These are phyloP conservation scores for Cryptus viduatorius DNA, from an alignment of 2,888 invertebrate genomes.

Conservation along the genomic window DNA sequence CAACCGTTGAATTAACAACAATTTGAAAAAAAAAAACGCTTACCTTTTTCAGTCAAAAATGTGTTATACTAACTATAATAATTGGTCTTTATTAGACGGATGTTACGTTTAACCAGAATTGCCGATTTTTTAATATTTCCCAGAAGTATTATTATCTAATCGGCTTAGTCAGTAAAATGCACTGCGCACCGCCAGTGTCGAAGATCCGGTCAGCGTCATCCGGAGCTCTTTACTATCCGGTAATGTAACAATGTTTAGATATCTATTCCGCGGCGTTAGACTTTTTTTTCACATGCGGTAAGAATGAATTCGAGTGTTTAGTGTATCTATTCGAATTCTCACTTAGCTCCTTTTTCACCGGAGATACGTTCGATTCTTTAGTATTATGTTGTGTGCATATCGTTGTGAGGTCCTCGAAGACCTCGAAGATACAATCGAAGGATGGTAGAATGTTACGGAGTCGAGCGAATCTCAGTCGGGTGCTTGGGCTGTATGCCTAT, in stretches of 20 bases:
- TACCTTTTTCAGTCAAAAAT: too few relatives aligned
- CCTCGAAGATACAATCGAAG: constrained; percentile 21
- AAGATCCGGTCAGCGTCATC: constrained; percentile 46
- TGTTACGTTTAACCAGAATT: not conserved
- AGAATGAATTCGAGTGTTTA: constrained; percentile 37
- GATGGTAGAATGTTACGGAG: constrained; percentile 28
- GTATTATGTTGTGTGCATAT: constrained; percentile 41
- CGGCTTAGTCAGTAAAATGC: not conserved
- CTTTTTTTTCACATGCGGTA: constrained; percentile 14
- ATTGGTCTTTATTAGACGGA: too few relatives aligned
- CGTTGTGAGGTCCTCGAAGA: constrained; percentile 32
- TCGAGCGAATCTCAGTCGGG: constrained; percentile 17
- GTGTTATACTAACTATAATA: too few relatives aligned
- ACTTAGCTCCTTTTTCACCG: constrained; percentile 29
- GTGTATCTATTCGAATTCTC: constrained; percentile 41
- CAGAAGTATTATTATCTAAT: constrained; percentile 28
- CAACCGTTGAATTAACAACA: too few relatives aligned
- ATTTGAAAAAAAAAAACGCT: too few relatives aligned
- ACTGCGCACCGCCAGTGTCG: constrained; percentile 24
- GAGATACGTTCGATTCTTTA: constrained; percentile 32
- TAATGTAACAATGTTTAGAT: constrained; percentile 46
- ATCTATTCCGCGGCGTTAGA: constrained; percentile 11
- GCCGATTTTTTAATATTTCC: constrained; percentile 17
- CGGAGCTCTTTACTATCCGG: constrained; percentile 30
- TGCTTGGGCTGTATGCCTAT: constrained; percentile 23